Evolutionary conservation across 2,113 vertebrate genomes (phyloP).

Genomic region (Eulemur rufifrons): DNA sequence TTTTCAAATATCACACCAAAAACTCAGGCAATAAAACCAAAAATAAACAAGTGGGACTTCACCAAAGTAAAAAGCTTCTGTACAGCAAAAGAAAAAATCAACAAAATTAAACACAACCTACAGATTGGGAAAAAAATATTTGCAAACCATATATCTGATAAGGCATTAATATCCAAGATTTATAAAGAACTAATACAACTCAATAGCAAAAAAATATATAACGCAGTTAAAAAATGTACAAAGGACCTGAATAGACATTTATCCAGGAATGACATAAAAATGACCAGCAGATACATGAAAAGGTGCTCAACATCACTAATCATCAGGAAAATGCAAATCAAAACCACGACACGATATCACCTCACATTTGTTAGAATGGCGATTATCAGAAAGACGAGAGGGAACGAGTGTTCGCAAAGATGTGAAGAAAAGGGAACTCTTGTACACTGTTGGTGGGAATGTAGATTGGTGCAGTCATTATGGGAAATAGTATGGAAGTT

Average conservation of each 20-base stretch:
- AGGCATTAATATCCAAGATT: background rate
- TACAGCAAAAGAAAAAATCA: background rate
- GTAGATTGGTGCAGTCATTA: background rate
- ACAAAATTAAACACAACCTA: background rate
- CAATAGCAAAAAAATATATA: background rate
- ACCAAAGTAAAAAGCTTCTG: background rate
- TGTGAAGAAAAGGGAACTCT: background rate
- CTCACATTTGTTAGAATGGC: background rate
- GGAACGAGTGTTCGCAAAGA: background rate
- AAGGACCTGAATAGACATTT: background rate
- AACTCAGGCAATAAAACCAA: background rate
- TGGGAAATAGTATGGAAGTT: background rate
- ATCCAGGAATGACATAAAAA: background rate
- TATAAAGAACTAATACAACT: background rate
- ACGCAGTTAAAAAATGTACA: background rate
- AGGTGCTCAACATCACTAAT: background rate
- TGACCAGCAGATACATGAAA: background rate
- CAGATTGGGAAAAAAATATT: background rate
- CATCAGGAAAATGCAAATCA: background rate
- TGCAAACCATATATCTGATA: background rate
- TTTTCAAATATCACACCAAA: background rate
- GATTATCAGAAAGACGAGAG: background rate
- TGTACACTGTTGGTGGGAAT: background rate
- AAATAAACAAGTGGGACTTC: background rate
- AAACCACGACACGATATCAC: background rate